A percentile compares a stretch with the other conserved stretches of the same genome.
Evolutionary conservation across 2,888 invertebrate species (phyloP).

Genomic region (Pheosia gnoma): DNA sequence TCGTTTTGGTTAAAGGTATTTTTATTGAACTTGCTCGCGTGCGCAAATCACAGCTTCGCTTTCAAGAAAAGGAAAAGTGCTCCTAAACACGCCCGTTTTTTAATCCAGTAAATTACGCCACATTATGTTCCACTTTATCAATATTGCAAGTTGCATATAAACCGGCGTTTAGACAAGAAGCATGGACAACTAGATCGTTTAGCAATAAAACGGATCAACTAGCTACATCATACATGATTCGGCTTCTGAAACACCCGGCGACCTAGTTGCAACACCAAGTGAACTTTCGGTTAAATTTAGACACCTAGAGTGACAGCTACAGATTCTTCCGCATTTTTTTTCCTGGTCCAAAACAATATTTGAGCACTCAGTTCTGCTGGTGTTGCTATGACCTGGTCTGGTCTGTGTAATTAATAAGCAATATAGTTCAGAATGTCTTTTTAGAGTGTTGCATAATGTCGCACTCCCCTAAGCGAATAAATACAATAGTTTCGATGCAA

Average conservation of each 20-base stretch:
- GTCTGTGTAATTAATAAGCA: too few species aligned
- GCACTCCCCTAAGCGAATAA: too few species aligned
- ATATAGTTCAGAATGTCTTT: too few species aligned
- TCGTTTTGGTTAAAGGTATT: too few species aligned
- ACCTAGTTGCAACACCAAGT: slow-evolving; percentile 51
- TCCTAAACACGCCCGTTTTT: not conserved
- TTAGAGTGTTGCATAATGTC: too few species aligned
- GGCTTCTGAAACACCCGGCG: slow-evolving; percentile 42
- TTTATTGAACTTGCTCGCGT: too few species aligned
- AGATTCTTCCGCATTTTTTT: slow-evolving; percentile 39
- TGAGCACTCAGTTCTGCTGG: not conserved
- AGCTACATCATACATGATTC: slow-evolving; percentile 30
- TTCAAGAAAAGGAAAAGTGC: not conserved
- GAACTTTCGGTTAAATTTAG: slow-evolving; percentile 57
- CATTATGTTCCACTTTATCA: not conserved
- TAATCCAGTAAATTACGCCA: not conserved
- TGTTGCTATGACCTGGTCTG: not conserved
- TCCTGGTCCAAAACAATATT: slow-evolving; percentile 16
- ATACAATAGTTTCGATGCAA: not conserved
- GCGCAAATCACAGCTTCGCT: not conserved
- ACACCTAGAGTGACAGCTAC: slow-evolving; percentile 48
- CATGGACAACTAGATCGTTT: slow-evolving; percentile 8
- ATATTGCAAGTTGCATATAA: not conserved
- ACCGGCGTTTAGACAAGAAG: not conserved
- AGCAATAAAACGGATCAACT: slow-evolving; percentile 31